Percentiles rank a stretch among this genome's conserved stretches.
Conservation (phyloP, 37 sponge, comb jelly and placozoan genomes). For the Amphimedon queenslandica region DNA sequence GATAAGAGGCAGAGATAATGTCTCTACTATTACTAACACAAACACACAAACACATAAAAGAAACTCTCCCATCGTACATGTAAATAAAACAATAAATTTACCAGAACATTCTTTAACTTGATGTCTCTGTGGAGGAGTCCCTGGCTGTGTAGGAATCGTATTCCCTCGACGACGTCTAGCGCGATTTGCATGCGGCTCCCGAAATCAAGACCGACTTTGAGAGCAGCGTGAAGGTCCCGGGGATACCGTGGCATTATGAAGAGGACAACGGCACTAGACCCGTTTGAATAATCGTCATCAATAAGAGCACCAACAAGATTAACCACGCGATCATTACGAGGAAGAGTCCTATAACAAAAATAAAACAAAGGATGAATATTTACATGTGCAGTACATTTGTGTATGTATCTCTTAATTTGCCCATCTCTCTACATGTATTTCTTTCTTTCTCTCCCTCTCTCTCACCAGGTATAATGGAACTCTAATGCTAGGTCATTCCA, state of each 20-base stretch:
- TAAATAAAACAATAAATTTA: constrained; percentile 26
- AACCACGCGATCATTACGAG: constrained; percentile 84
- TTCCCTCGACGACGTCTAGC: constrained; percentile 90
- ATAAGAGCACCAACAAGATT: constrained; percentile 87
- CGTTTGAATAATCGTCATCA: constrained; percentile 71
- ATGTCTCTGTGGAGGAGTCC: constrained; percentile 96
- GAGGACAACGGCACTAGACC: constrained; percentile 73
- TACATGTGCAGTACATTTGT: not conserved
- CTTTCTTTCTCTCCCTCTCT: not conserved
- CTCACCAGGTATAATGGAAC: constrained; percentile 97
- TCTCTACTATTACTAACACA: not conserved
- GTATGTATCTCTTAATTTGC: not conserved
- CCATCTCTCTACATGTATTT: not conserved
- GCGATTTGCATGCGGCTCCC: constrained; percentile 83
- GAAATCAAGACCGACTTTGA: constrained; percentile 82
- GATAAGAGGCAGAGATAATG: not conserved
- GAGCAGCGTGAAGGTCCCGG: constrained; percentile 87
- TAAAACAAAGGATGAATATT: not conserved
- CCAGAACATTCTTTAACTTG: constrained; percentile 97
- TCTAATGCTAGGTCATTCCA: constrained; percentile 98
- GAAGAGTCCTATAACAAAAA: constrained; percentile 67
- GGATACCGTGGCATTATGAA: constrained; percentile 94
- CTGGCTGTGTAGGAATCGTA: constrained; percentile 94
- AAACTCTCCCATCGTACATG: not conserved
- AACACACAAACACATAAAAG: constrained; percentile 1